phyloP scores from a whole-genome alignment of 1,140 invertebrate genomes.

The Macrobrachium rosenbergii region DNA sequence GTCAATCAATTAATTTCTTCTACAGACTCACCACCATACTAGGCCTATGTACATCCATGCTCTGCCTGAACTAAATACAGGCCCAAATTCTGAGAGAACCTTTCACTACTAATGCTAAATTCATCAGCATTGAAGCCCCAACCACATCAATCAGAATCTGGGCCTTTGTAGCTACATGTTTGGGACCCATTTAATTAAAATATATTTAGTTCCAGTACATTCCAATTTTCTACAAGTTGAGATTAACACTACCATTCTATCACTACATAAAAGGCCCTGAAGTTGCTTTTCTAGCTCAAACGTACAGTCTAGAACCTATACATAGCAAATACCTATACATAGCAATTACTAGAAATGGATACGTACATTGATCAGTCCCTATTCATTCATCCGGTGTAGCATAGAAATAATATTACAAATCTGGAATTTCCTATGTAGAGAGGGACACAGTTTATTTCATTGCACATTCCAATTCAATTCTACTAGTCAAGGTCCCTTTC shows the following conservation, averaged over 20 bases:
- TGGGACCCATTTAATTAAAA: slow-evolving; percentile 55
- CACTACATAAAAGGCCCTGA: slow-evolving; percentile 58
- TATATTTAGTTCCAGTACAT: slow-evolving; percentile 52
- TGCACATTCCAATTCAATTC: slow-evolving; percentile 38
- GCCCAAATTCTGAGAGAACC: slow-evolving; percentile 48
- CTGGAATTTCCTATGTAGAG: slow-evolving; percentile 46
- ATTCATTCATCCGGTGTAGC: slow-evolving; percentile 58
- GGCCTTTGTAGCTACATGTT: slow-evolving; percentile 43
- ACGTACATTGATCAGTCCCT: slow-evolving; percentile 60
- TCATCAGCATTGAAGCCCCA: slow-evolving; percentile 7
- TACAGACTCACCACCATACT: slow-evolving; percentile 58
- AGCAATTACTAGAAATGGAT: slow-evolving; percentile 49
- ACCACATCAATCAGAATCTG: slow-evolving; percentile 42
- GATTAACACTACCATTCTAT: slow-evolving; percentile 54
- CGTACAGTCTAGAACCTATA: slow-evolving; percentile 57
- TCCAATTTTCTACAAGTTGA: slow-evolving; percentile 49
- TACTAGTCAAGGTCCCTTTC: not conserved
- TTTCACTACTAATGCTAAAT: slow-evolving; percentile 2
- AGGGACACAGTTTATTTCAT: slow-evolving; percentile 4
- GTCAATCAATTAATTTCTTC: slow-evolving; percentile 49
- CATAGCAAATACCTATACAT: slow-evolving; percentile 50
- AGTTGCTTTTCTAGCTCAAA: slow-evolving; percentile 50
- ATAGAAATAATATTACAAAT: slow-evolving; percentile 57
- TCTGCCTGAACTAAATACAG: slow-evolving; percentile 42
- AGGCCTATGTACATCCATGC: slow-evolving; percentile 59